phyloP scores from a whole-genome alignment of 2,888 invertebrate species.

The Hanleya hanleyi region DNA sequence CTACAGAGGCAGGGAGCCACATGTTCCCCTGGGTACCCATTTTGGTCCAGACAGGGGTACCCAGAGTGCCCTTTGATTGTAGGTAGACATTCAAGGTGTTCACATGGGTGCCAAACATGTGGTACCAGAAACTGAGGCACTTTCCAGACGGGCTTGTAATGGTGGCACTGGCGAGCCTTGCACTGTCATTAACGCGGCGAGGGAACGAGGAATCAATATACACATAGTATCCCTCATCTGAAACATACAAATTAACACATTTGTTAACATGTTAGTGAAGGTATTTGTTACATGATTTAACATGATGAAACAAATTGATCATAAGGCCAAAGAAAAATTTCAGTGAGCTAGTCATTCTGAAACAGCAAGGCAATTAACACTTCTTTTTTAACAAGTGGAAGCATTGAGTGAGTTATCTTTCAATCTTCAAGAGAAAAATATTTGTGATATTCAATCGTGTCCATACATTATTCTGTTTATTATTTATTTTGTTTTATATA shows the following conservation, averaged over 20 bases:
- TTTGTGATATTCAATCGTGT: no score
- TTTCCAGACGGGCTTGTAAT: neutral
- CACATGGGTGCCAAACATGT: slow-evolving; percentile 63
- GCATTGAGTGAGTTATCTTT: no score
- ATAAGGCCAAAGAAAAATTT: no score
- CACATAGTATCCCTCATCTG: slow-evolving; percentile 53
- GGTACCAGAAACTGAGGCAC: slow-evolving; percentile 67
- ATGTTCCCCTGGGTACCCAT: slow-evolving; percentile 60
- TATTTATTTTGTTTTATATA: no score
- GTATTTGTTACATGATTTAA: no score
- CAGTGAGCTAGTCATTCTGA: no score
- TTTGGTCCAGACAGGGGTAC: slow-evolving; percentile 52
- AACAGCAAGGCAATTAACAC: no score
- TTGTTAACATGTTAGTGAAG: no score
- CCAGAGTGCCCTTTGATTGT: slow-evolving; percentile 17
- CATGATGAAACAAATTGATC: no score
- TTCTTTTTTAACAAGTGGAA: no score
- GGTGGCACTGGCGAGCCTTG: slow-evolving; percentile 31
- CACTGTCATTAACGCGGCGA: slow-evolving; percentile 47
- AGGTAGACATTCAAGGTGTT: slow-evolving; percentile 56
- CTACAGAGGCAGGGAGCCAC: slow-evolving; percentile 52
- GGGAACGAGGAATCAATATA: slow-evolving; percentile 61
- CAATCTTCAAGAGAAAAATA: no score
- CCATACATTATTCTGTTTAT: no score
- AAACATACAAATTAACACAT: neutral